A percentile compares a stretch with the other conserved stretches of the same genome.
These are phyloP conservation scores for Canis aureus DNA, from an alignment of 2,113 vertebrate species.

Conservation along the genomic window DNA sequence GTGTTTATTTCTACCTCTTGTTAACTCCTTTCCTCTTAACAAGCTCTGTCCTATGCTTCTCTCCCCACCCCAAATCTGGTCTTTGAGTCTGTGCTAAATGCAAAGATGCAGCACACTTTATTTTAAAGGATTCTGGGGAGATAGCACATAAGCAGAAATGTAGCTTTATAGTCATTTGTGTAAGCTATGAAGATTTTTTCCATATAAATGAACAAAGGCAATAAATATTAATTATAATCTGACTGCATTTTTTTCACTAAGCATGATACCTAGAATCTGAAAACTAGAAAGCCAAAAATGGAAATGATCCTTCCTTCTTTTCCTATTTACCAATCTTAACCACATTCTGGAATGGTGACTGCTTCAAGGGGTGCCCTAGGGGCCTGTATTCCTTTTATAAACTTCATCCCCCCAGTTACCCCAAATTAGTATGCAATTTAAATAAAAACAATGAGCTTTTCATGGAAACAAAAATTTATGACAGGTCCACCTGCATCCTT, in stretches of 20 bases:
- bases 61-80: neutral
- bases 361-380: neutral
- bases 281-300: neutral
- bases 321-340: neutral
- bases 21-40: neutral
- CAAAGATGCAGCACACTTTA: neutral
- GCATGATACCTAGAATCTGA: conserved; percentile 1
- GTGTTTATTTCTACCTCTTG: neutral
- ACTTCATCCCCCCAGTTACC: neutral
- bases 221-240: conserved; percentile 3
- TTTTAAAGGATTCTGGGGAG: conserved; percentile 21
- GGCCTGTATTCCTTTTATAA: neutral
- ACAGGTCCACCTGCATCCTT: neutral
- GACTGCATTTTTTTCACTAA: neutral
- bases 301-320: neutral
- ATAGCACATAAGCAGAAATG: neutral
- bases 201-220: conserved; percentile 17
- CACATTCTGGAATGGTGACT: neutral
- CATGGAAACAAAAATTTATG: neutral
- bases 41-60: neutral
- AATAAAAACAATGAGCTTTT: neutral
- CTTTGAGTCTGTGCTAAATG: neutral
- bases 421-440: neutral
- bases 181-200: neutral
- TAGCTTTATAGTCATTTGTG: neutral